phyloP scores from a whole-genome alignment of 1,140 invertebrate genomes.

The Ladona fulva region DNA sequence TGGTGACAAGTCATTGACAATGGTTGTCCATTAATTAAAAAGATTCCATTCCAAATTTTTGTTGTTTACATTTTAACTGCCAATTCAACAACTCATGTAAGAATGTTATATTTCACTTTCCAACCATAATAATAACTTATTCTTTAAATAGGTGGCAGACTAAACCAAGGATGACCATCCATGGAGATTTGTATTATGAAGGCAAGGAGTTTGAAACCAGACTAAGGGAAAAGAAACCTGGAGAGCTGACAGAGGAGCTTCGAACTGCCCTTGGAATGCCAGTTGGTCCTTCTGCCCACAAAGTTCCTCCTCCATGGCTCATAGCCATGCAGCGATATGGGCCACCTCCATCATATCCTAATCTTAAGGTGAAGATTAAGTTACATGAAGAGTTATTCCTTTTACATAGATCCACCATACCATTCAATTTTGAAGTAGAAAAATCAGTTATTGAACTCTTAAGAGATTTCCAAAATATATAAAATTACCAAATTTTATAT shows the following conservation, averaged over 20 bases:
- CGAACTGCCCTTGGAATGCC: constrained; percentile 97
- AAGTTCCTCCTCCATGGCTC: constrained; percentile 95
- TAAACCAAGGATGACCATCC: constrained; percentile 97
- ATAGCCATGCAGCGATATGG: constrained; percentile 99
- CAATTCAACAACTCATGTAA: too few species aligned
- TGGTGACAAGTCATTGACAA: too few species aligned
- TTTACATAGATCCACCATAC: too few species aligned
- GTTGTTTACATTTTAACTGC: too few species aligned
- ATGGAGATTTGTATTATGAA: constrained; percentile 99
- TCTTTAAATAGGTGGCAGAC: constrained; percentile 76
- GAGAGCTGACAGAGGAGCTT: constrained; percentile 91
- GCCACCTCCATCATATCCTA: constrained; percentile 97
- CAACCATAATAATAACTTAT: neutral
- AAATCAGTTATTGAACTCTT: too few species aligned
- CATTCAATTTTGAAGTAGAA: too few species aligned
- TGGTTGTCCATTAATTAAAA: too few species aligned
- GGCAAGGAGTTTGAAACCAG: constrained; percentile 99
- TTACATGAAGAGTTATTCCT: too few species aligned
- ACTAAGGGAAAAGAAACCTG: constrained; percentile 97
- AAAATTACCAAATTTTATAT: too few species aligned
- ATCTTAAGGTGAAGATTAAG: constrained; percentile 73
- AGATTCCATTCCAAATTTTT: too few species aligned
- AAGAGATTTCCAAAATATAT: too few species aligned
- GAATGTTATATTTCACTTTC: too few species aligned
- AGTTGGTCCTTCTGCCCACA: constrained; percentile 78